Evolutionary conservation across 2,113 vertebrate species (phyloP).

Genomic region (Cariama cristata): DNA sequence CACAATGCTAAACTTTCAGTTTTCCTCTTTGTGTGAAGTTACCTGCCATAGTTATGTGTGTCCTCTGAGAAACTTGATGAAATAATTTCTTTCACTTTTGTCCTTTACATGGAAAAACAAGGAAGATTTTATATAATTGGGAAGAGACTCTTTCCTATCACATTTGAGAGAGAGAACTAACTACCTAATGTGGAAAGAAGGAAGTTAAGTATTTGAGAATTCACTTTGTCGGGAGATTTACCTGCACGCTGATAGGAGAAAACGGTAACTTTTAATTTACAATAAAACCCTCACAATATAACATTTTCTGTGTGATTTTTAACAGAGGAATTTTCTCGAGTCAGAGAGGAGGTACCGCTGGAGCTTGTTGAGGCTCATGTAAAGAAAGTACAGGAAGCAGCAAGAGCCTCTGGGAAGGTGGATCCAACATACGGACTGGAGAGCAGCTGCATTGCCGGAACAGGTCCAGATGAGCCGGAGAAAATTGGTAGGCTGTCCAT

Average conservation of each 20-base stretch:
- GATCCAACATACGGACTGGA: constrained; percentile 91
- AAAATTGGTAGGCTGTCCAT: constrained; percentile 79
- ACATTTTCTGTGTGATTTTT: background rate
- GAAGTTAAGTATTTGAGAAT: fast-evolving
- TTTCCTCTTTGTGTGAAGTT: background rate
- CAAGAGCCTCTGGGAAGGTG: constrained; percentile 90
- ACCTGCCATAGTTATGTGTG: fast-evolving
- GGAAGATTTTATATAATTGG: background rate
- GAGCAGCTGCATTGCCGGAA: constrained; percentile 95
- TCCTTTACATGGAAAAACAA: background rate
- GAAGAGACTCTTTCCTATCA: background rate
- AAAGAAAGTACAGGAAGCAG: constrained; percentile 95
- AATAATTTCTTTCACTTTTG: background rate
- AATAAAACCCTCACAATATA: fast-evolving
- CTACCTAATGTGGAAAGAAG: fast-evolving
- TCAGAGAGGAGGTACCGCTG: constrained; percentile 93
- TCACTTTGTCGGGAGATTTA: background rate
- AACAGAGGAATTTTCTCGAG: constrained; percentile 95
- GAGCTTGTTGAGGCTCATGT: constrained; percentile 97
- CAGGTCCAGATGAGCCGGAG: constrained; percentile 89
- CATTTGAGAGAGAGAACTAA: background rate
- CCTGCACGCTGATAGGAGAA: fast-evolving
- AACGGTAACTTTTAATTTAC: fast-evolving
- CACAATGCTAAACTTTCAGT: fast-evolving
- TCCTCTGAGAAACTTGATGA: background rate